phyloP scores from a whole-genome alignment of 2,888 invertebrate genomes.

The Cyrtodaria siliqua region DNA sequence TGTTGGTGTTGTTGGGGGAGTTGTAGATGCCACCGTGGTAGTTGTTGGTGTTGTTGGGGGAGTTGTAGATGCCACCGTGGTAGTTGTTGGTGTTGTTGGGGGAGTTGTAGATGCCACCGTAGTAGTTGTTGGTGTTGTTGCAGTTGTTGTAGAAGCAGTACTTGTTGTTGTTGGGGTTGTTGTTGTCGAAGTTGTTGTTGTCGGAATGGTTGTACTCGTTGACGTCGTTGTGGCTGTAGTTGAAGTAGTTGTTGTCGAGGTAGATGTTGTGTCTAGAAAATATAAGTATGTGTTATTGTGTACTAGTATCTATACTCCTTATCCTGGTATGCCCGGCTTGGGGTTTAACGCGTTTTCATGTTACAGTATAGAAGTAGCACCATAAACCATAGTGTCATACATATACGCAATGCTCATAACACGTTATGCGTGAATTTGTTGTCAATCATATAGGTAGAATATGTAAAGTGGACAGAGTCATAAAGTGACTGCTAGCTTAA shows the following conservation, averaged over 20 bases:
- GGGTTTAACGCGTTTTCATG: too few relatives aligned
- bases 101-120: neutral
- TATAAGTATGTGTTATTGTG: too few relatives aligned
- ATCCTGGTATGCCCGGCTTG: too few relatives aligned
- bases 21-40: slow-evolving; percentile 1
- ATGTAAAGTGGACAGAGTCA: too few relatives aligned
- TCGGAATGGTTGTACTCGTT: neutral
- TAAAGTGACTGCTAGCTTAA: too few relatives aligned
- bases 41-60: slow-evolving; percentile 7
- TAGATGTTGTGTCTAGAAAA: slow-evolving; percentile 7
- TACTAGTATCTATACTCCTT: too few relatives aligned
- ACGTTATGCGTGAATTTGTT: too few relatives aligned
- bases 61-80: slow-evolving; percentile 3
- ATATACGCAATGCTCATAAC: too few relatives aligned
- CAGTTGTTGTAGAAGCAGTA: neutral
- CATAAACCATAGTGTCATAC: too few relatives aligned
- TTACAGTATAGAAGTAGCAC: too few relatives aligned
- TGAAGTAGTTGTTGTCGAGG: slow-evolving; percentile 12
- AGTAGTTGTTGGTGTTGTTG: neutral
- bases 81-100: neutral
- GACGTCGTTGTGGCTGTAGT: slow-evolving; percentile 7
- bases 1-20: slow-evolving; percentile 9
- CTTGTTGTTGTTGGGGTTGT: neutral
- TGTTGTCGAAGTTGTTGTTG: neutral
- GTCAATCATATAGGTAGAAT: too few relatives aligned